phyloP scores from a whole-genome alignment of 2,113 vertebrate species.

The Varanus komodoensis region DNA sequence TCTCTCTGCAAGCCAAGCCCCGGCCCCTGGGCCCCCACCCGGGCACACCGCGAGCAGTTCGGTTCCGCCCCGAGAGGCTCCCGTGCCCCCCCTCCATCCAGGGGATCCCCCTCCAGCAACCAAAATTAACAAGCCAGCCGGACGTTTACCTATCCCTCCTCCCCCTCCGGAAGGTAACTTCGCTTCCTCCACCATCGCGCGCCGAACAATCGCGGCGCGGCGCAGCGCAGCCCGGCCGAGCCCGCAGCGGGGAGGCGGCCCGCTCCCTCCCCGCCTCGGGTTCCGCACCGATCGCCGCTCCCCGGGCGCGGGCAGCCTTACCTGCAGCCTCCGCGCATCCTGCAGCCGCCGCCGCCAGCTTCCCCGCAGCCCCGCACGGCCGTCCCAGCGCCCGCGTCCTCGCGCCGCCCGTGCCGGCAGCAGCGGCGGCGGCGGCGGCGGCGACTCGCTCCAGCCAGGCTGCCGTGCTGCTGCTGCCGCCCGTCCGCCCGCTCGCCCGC shows the following conservation, averaged over 20 bases:
- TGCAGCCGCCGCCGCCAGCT: slow-evolving; percentile 22
- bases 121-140: background rate
- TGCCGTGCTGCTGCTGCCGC: background rate
- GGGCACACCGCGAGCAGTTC: background rate
- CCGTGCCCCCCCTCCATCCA: background rate
- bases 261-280: background rate
- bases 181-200: background rate
- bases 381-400: slow-evolving; percentile 43
- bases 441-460: slow-evolving; percentile 18
- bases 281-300: background rate
- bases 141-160: slow-evolving; percentile 1
- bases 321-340: slow-evolving; percentile 77
- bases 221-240: slow-evolving; percentile 17
- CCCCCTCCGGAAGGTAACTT: background rate
- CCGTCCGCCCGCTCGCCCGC: slow-evolving; percentile 29
- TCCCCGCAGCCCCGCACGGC: slow-evolving; percentile 32
- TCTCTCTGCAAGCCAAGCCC: background rate
- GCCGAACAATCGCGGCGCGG: background rate
- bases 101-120: background rate
- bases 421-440: slow-evolving; percentile 21
- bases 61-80: background rate
- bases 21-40: background rate
- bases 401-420: slow-evolving; percentile 68
- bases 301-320: slow-evolving; percentile 52
- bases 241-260: slow-evolving; percentile 24